phyloP scores from a whole-genome alignment of 2,113 vertebrate species.

The Crocuta crocuta region DNA sequence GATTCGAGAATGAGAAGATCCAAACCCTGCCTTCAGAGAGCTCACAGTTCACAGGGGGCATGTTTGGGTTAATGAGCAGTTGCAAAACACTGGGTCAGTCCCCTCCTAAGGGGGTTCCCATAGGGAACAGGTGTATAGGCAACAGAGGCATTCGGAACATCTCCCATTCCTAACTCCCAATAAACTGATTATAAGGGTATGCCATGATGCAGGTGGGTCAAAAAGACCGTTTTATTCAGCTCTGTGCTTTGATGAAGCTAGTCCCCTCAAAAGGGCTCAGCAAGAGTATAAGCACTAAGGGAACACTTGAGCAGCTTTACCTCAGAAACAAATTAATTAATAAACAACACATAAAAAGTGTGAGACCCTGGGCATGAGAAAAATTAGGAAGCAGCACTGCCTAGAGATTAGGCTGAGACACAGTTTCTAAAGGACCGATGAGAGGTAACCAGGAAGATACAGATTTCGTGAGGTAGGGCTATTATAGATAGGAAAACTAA shows the following conservation, averaged over 20 bases:
- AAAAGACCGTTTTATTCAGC: neutral
- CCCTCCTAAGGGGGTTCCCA: neutral
- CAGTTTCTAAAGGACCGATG: neutral
- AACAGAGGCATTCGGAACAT: neutral
- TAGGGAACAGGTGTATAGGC: accelerated
- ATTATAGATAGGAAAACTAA: neutral
- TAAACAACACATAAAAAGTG: neutral
- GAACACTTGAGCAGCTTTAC: neutral
- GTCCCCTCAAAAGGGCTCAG: neutral
- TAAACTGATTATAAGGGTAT: neutral
- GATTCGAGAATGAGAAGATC: neutral
- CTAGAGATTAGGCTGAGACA: neutral
- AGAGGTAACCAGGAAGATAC: neutral
- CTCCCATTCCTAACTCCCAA: neutral
- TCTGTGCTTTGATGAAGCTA: neutral
- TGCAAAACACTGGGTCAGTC: neutral
- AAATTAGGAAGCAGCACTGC: neutral
- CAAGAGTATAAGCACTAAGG: neutral
- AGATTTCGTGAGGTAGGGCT: neutral
- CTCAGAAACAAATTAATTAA: neutral
- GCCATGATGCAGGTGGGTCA: neutral
- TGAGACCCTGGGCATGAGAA: neutral
- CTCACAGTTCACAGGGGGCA: neutral
- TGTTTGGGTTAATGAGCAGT: accelerated
- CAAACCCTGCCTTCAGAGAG: neutral